Base-by-base conservation (phyloP, 1,140 invertebrate species). In the Rhagoletis pomonella region DNA sequence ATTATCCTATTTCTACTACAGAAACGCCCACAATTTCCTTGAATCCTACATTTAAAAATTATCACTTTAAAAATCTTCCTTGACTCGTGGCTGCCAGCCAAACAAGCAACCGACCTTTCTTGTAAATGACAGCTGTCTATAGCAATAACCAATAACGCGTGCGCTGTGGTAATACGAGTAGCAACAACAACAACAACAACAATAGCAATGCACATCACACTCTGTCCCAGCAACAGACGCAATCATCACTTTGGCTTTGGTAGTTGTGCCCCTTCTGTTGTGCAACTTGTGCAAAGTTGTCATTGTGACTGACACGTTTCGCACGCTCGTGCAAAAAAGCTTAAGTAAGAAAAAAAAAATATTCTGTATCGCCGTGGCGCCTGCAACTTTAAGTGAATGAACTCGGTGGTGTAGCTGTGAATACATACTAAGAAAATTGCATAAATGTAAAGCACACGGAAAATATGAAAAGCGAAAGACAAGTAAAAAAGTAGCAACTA, bases 221-320 rank as follows among this genome's bases (percentile, higher is more conserved):
- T 55, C 6, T 55, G 17, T 10, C 47, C 9, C 7, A 58, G 6
- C 55, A 55, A 55, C n/a, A 55, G 73, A 7, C 1, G 44, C 73
- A 81, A n/a, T 58, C 47, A 55, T 4, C 73, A 47, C 17, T 19
- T 55, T 55, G 50, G 50, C 1, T 55, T 55, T 55, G 50, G 29
- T 29, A 29, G 29, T 29, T 4, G 17, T 50, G 69, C 69, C 69
- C 73, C 42, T 47, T 17, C n/a, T 81, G 64, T 9, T 81, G 47
- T 81, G 67, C 67, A 55, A 55, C 19, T 9, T 81, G 47, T 81
- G 67, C 67, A 55, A 81, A 55, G 47, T 19, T 81, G 73, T 55
- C 73, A 81, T 44, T 81, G 47, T 81, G 73, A 81, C 73, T 81
- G 73, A 81, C 73, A 81, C 73, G 73, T 81, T 81, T 81, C 47